Evolutionary conservation across 2,797 vertebrate species (phyloP).

Genomic region (Miichthys miiuy): DNA sequence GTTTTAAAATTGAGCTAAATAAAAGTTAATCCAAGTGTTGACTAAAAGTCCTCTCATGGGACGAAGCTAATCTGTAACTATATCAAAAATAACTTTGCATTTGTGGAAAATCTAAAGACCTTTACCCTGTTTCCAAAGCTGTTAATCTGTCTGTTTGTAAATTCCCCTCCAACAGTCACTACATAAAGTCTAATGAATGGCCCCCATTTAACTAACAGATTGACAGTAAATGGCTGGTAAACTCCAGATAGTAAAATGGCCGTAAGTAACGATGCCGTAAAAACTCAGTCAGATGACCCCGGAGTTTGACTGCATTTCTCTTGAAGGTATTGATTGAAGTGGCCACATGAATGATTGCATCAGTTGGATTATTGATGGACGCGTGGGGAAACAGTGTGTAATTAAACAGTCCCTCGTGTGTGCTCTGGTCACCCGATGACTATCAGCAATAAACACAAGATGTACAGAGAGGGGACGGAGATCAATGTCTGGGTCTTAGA

Average conservation of each 20-base stretch:
- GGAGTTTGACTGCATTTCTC: constrained; percentile 43
- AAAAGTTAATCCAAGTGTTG: too few species aligned
- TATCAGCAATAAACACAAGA: constrained; percentile 74
- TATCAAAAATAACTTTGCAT: background rate
- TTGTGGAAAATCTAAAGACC: background rate
- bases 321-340: constrained; percentile 71
- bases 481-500: constrained; percentile 70
- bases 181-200: constrained; percentile 29
- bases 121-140: background rate
- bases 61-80: background rate
- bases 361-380: constrained; percentile 73
- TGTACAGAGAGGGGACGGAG: constrained; percentile 24
- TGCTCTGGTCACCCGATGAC: constrained; percentile 70
- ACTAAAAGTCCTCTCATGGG: too few species aligned
- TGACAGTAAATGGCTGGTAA: constrained; percentile 43
- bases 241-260: constrained; percentile 51
- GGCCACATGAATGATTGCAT: constrained; percentile 76
- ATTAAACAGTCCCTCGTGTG: constrained; percentile 79
- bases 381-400: constrained; percentile 66
- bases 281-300: constrained; percentile 36
- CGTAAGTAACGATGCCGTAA: constrained; percentile 39
- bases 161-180: background rate
- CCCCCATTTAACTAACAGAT: constrained; percentile 32
- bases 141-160: constrained; percentile 8
- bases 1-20: background rate